Conservation (phyloP, 2,797 vertebrate species). For the Melanotaenia nigrans region DNA sequence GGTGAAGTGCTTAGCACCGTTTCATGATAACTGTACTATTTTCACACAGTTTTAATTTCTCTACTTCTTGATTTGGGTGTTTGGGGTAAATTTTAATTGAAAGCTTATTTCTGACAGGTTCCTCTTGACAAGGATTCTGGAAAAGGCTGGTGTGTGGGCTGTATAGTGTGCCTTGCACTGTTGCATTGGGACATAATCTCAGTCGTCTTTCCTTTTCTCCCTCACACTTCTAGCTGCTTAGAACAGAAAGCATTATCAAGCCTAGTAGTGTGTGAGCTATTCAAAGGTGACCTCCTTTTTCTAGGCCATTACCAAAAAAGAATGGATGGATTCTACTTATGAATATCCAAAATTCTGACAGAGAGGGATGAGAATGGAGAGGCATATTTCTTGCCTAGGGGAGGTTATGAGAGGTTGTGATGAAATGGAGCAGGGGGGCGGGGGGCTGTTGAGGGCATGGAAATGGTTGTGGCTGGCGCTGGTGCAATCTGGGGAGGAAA, state of each 20-base stretch:
- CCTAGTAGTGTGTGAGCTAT: slow-evolving; percentile 71
- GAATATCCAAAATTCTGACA: slow-evolving; percentile 78
- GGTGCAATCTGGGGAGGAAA: slow-evolving; percentile 51
- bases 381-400: slow-evolving; percentile 68
- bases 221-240: slow-evolving; percentile 48
- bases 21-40: slow-evolving; percentile 16
- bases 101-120: slow-evolving; percentile 15
- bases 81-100: slow-evolving; percentile 12
- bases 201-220: slow-evolving; percentile 32
- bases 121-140: slow-evolving; percentile 20
- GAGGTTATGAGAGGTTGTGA: slow-evolving; percentile 54
- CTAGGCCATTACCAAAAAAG: slow-evolving; percentile 79
- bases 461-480: slow-evolving; percentile 55
- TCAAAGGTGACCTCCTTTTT: slow-evolving; percentile 85
- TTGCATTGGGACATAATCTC: slow-evolving; percentile 55
- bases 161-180: slow-evolving; percentile 46
- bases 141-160: slow-evolving; percentile 46
- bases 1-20: slow-evolving; percentile 43
- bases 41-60: slow-evolving; percentile 12
- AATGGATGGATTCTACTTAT: slow-evolving; percentile 73
- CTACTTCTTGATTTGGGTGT: background rate
- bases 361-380: slow-evolving; percentile 70
- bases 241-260: slow-evolving; percentile 70
- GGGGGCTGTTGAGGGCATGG: slow-evolving; percentile 52
- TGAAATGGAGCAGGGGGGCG: slow-evolving; percentile 25